These are phyloP conservation scores for Propithecus deckenii DNA, from an alignment of 2,797 vertebrate species.

Conservation along the genomic window DNA sequence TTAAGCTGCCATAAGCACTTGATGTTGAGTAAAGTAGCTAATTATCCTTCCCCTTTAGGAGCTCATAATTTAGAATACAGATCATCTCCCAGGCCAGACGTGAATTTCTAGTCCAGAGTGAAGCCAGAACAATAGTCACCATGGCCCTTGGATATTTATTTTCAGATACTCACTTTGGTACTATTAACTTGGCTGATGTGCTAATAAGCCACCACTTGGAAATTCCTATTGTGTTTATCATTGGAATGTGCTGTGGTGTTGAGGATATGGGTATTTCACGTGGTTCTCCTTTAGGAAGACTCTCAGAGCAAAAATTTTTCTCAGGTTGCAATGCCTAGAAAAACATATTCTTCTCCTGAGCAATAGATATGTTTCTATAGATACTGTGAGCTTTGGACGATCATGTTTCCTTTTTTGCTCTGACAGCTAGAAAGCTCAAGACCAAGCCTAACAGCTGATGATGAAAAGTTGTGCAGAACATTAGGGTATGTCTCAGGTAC, in stretches of 20 bases:
- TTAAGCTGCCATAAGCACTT: not conserved
- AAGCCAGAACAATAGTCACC: not conserved
- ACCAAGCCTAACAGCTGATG: not conserved
- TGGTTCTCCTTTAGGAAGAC: not conserved
- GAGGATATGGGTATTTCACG: not conserved
- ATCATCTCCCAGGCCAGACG: not conserved
- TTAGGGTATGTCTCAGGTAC: not conserved
- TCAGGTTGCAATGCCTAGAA: not conserved
- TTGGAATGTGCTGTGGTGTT: not conserved
- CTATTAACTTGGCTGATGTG: not conserved
- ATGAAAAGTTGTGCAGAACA: not conserved
- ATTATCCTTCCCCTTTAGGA: not conserved
- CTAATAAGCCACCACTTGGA: not conserved
- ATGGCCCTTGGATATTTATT: not conserved
- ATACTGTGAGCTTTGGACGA: not conserved
- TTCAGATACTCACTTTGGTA: not conserved
- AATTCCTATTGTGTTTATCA: not conserved
- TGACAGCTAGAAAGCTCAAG: not conserved
- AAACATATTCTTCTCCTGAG: not conserved
- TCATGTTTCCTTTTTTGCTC: not conserved
- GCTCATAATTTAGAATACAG: not conserved
- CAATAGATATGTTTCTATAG: not conserved
- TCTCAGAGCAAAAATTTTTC: not conserved
- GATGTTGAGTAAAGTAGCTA: not conserved
- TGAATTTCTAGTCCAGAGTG: not conserved